Conservation (phyloP, 2,113 vertebrate genomes). For the cat (Felis catus) region F.catus_Fca126_mat1.0 CM031416.1:139670501-139671000, state of each 20-base stretch:
- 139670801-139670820: background rate
- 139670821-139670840: background rate
- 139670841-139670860: slow-evolving; percentile 35
- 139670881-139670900: background rate
- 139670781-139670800: background rate
- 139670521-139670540: background rate
- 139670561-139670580: background rate
- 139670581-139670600: background rate
- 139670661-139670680: slow-evolving; percentile 13
- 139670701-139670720: background rate
- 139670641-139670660: background rate
- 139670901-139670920: background rate
- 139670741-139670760: background rate
- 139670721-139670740: background rate
- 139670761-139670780: background rate
- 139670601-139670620: background rate
- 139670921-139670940: background rate
- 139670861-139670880: background rate
- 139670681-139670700: background rate
- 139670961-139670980: background rate
- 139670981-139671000: no score
- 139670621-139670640: background rate
- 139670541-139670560: background rate
- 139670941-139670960: background rate
- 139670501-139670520: background rate